phyloP scores from a whole-genome alignment of 2,113 vertebrate species.

The Ptychochromis oligacanthus region DNA sequence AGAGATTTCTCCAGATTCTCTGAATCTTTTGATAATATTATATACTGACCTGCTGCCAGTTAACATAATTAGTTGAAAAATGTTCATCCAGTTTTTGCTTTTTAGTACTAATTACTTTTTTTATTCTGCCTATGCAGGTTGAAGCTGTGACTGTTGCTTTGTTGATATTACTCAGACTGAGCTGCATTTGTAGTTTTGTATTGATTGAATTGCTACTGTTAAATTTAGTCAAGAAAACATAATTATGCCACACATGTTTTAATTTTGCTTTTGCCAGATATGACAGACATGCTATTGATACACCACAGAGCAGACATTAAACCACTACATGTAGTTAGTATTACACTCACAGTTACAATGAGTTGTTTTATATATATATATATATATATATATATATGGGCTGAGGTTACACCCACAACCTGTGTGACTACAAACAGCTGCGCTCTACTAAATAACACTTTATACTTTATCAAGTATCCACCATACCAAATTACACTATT shows the following conservation, averaged over 20 bases:
- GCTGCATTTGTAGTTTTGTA: background rate
- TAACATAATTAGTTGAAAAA: too few relatives aligned
- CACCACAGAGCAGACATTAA: background rate
- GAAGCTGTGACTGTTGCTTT: background rate
- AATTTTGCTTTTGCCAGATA: background rate
- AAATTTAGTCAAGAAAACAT: background rate
- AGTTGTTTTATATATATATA: constrained; percentile 1
- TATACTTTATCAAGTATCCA: background rate
- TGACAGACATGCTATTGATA: background rate
- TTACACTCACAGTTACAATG: background rate
- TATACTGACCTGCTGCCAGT: too few relatives aligned
- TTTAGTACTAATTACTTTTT: too few relatives aligned
- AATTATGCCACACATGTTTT: background rate
- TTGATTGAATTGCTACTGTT: background rate
- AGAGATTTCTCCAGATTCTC: too few relatives aligned
- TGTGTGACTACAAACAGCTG: background rate
- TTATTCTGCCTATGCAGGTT: background rate
- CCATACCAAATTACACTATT: background rate
- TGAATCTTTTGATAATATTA: too few relatives aligned
- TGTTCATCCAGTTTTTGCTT: too few relatives aligned
- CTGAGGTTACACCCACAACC: background rate
- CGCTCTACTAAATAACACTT: background rate
- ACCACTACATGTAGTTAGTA: background rate
- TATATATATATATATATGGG: background rate
- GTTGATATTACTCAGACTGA: background rate